These are phyloP conservation scores for Neodiprion pinetum DNA, from an alignment of 1,140 invertebrate genomes.

Conservation along the genomic window DNA sequence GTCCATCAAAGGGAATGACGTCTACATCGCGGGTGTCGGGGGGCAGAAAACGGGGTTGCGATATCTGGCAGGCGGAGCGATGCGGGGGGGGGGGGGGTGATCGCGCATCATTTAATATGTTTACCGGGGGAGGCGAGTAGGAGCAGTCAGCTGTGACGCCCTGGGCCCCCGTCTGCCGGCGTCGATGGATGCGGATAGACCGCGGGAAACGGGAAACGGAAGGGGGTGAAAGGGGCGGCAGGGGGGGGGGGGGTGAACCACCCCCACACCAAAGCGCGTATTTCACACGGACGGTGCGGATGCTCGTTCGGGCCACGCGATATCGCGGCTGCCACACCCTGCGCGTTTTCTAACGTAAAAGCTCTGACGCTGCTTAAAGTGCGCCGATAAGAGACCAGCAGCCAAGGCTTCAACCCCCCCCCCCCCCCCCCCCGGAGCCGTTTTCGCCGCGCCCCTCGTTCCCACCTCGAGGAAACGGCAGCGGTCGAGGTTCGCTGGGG, in stretches of 20 bases:
- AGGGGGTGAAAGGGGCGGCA: not conserved
- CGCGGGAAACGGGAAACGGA: no score
- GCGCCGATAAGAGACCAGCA: not conserved
- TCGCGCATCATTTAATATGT: constrained; percentile 3
- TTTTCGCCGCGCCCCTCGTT: not conserved
- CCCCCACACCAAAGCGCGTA: no score
- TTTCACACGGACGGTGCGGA: not conserved
- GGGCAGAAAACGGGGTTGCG: not conserved
- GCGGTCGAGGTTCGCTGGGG: no score
- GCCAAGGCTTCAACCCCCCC: not conserved
- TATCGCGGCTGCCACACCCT: not conserved
- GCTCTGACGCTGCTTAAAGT: constrained; percentile 2
- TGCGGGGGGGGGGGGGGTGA: not conserved
- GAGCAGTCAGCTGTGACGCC: constrained; percentile 1
- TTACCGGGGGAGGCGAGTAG: not conserved
- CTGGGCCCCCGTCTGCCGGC: not conserved
- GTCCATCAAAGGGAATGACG: not conserved
- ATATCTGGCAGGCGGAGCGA: not conserved
- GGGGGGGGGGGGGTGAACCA: no score
- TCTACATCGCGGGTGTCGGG: not conserved
- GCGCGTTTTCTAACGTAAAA: not conserved
- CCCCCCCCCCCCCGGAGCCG: not conserved
- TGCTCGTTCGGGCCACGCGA: not conserved
- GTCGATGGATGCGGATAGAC: not conserved
- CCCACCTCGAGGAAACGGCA: no score